phyloP scores from a whole-genome alignment of 2,113 vertebrate genomes.

The Terrapene triunguis region DNA sequence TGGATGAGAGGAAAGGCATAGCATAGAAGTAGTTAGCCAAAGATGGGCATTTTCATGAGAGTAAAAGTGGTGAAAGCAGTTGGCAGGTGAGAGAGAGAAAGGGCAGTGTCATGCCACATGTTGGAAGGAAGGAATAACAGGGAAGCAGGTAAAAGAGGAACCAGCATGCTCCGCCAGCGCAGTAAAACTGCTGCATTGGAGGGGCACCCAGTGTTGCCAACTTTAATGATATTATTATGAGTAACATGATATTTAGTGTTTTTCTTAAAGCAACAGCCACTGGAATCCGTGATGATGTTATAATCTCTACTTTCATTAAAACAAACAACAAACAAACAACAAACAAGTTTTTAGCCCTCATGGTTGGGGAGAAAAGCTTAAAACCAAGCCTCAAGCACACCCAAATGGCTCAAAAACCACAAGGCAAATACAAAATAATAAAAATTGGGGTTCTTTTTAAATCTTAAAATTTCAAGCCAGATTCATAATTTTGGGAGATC shows the following conservation, averaged over 20 bases:
- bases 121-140: slow-evolving; percentile 3
- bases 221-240: background rate
- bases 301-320: slow-evolving; percentile 1
- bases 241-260: background rate
- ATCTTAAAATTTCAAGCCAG: slow-evolving; percentile 3
- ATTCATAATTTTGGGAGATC: background rate
- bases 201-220: background rate
- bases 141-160: slow-evolving; percentile 23
- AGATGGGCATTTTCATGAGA: background rate
- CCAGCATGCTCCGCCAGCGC: slow-evolving; percentile 34
- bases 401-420: background rate
- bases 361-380: slow-evolving; percentile 11
- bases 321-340: no score
- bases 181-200: background rate
- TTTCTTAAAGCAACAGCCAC: slow-evolving; percentile 39
- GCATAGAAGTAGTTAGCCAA: slow-evolving; percentile 9
- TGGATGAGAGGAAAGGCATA: background rate
- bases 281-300: background rate
- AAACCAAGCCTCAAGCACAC: background rate
- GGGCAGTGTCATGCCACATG: background rate
- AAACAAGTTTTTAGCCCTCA: slow-evolving; percentile 6
- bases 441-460: background rate
- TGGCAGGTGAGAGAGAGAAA: background rate
- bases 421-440: slow-evolving; percentile 25
- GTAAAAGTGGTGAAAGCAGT: slow-evolving; percentile 20